Base-by-base conservation (phyloP, 2,888 invertebrate species). In the Carpatolechia fugitivella region DNA sequence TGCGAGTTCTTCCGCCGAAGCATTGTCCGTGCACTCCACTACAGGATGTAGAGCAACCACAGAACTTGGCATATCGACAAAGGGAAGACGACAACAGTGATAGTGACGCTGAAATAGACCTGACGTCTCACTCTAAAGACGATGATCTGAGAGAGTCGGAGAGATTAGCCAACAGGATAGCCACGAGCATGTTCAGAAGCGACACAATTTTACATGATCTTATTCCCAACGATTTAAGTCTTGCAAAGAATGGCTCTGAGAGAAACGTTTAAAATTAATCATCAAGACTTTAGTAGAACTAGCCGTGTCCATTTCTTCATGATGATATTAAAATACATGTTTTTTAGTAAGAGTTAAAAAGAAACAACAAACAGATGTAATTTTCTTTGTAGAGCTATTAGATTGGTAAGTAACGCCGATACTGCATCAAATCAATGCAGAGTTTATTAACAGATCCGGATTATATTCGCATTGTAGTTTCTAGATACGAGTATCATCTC, bases 61-160 rank as follows among this genome's bases (percentile, higher is more conserved):
- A 88, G 55, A 86, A 90, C 58, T 65, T 89, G 53, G 87, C 87
- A 0, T 89, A 84, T 56, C 77, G 80, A 29, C 74, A 24, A 6
- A 74, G 73, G 4, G 76, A 76, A 0, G 76, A 76, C 55, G 82
- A 82, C 18, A 70, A 73, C 7, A 90, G 89, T 56, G 91, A 90
- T 38, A 88, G 83, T 55, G 91, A 91, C 56, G 74, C 91, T 1
- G 91, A 91, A 71, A 91, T 91, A 46, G 91, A 91, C 76, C 74
- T 91, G 1, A 91, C 91, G 0, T 91, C 91, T 7, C 89, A 91
- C 60, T 88, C 89, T 0, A 90, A 86, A 71, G 91, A 91, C 51
- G 91, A 91, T 48, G 86, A 88, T 60, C 62, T 89, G 33, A 79
- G 88, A 53, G 90, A 89, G 61, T 87, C 87, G 0, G 86, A 87